Base-by-base conservation (phyloP, 2,888 invertebrate genomes). In the Apoderus coryli region DNA sequence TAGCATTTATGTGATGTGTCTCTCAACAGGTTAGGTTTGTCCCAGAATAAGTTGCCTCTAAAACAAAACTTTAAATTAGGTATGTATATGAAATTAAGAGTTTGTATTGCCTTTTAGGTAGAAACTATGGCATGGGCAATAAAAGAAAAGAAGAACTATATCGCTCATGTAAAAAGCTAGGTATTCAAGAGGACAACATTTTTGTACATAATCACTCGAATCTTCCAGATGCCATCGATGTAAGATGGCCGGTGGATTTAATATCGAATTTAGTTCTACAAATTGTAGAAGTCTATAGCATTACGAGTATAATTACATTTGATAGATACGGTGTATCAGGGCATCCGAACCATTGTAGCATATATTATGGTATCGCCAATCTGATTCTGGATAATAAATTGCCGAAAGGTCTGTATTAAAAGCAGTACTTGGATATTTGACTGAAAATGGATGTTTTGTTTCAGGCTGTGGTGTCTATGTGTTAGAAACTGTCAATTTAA, bases 311-410 rank as follows among this genome's bases (percentile, higher is more conserved):
- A 30, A 72, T 96, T 31, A 90, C 95, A 10, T 98, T 98, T 64
- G 98, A 98, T 60, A 73, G 78, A 49, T 69, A 77, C 52, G 98
- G 96, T 29, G 77, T 98, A 4, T 93, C 92, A 44, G 75, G 80
- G 4, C 96, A 98, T 61, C 64, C 70, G 13, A 98, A 98, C 63
- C 98, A 98, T 55, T 73, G 72, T 38, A 78, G 86, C 36, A 70
- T 86, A 39, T 86, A 79, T 56, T 79, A 77, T 61, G 81, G 80
- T 31, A 65, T 84, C 29, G 78, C 80, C 31, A 75, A 79, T 48
- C 66, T 86, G 50, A 77, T 77, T 56, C 67, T 81, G 52, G 73
- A 78, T 46, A 73, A 72, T 51, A 64, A 71, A 54, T 65, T 82
- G 60, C 81, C 81, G 44, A 63, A 68, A 56, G 68, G 80, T 80